Percentiles rank a stretch among this genome's conserved stretches.
Conservation (phyloP, 2,113 vertebrate genomes). For the Anolis sagrei region DNA sequence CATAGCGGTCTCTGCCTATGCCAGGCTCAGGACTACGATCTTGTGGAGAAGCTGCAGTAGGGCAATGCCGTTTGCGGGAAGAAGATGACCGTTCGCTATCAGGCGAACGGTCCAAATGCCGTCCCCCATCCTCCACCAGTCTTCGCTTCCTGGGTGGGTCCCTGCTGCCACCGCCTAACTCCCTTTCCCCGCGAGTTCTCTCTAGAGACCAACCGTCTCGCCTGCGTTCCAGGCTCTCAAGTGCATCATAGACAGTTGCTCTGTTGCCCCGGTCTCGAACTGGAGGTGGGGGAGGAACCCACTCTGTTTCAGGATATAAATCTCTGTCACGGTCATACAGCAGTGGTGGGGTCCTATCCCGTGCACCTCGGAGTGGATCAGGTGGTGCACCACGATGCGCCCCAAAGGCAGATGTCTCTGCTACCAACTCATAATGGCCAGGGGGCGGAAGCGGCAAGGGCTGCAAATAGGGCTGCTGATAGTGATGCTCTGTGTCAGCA, state of each 20-base stretch:
- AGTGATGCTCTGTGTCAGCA: constrained; percentile 94
- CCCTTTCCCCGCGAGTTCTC: constrained; percentile 85
- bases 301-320: constrained; percentile 90
- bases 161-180: constrained; percentile 77
- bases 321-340: constrained; percentile 94
- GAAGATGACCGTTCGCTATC: constrained; percentile 88
- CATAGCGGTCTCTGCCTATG: constrained; percentile 87
- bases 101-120: constrained; percentile 91
- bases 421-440: constrained; percentile 91
- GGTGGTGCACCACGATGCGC: constrained; percentile 84
- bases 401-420: constrained; percentile 87
- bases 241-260: constrained; percentile 86
- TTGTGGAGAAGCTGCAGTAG: constrained; percentile 79
- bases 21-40: constrained; percentile 93
- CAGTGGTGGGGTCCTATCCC: constrained; percentile 93
- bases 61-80: constrained; percentile 85
- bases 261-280: constrained; percentile 86
- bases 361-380: constrained; percentile 87
- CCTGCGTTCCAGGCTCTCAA: constrained; percentile 92
- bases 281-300: constrained; percentile 86
- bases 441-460: constrained; percentile 86
- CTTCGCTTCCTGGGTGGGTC: constrained; percentile 91
- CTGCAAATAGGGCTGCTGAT: constrained; percentile 94
- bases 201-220: constrained; percentile 96
- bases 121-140: constrained; percentile 84